phyloP scores from a whole-genome alignment of 2,113 vertebrate genomes.

The Pachyramphus minor region DNA sequence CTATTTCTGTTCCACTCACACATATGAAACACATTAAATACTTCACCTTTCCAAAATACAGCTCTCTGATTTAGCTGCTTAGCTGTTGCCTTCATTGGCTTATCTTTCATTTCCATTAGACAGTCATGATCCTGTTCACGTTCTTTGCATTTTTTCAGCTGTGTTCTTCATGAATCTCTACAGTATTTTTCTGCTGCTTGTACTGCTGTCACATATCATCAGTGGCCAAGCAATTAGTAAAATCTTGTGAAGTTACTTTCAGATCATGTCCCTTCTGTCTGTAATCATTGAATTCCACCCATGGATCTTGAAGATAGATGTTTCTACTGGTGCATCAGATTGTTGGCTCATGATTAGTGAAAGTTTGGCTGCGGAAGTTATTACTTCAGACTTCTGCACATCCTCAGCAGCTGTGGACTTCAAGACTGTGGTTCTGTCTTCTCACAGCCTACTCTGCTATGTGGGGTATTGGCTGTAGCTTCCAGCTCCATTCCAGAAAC shows the following conservation, averaged over 20 bases:
- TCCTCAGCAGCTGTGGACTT: neutral
- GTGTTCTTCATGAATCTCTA: neutral
- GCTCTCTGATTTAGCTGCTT: neutral
- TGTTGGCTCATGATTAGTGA: neutral
- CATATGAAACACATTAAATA: neutral
- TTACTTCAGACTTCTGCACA: neutral
- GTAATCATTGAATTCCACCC: neutral
- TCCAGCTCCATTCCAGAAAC: neutral
- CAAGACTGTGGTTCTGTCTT: neutral
- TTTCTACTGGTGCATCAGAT: neutral
- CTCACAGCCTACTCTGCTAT: neutral
- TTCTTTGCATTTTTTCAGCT: neutral
- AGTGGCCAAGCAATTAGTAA: neutral
- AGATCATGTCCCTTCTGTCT: neutral
- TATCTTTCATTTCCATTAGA: neutral
- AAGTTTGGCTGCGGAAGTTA: neutral
- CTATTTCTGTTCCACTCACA: neutral
- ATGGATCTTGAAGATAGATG: neutral
- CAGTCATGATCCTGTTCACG: neutral
- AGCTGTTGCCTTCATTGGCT: neutral
- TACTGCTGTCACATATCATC: neutral
- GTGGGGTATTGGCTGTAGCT: neutral
- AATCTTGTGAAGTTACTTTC: neutral
- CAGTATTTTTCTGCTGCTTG: neutral
- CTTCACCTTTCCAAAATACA: neutral